phyloP scores from a whole-genome alignment of 2,797 vertebrate species.

The Kryptopterus vitreolus region DNA sequence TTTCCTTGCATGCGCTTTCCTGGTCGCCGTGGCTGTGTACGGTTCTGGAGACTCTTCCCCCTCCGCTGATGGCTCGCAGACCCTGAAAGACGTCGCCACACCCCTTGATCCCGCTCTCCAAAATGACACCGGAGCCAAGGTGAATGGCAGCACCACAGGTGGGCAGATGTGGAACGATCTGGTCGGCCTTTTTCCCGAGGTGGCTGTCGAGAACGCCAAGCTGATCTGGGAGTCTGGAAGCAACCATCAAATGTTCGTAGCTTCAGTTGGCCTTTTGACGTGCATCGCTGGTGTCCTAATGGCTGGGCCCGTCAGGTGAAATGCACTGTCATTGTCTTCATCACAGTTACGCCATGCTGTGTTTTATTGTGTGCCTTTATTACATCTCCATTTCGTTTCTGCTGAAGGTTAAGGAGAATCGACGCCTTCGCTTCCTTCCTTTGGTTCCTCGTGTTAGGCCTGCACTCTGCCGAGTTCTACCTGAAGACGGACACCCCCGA shows the following conservation, averaged over 20 bases:
- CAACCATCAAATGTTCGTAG: constrained; percentile 80
- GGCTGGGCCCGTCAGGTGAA: constrained; percentile 85
- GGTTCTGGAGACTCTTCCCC: constrained; percentile 64
- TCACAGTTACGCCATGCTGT: neutral
- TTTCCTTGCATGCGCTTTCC: constrained; percentile 84
- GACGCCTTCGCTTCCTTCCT: constrained; percentile 86
- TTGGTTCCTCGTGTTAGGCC: constrained; percentile 84
- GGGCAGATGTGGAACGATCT: constrained; percentile 73
- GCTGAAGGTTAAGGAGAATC: constrained; percentile 85
- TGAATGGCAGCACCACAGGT: neutral
- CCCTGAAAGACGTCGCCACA: constrained; percentile 54
- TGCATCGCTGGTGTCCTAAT: constrained; percentile 86
- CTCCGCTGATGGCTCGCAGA: constrained; percentile 36
- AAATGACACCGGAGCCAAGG: constrained; percentile 57
- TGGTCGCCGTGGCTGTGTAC: constrained; percentile 72
- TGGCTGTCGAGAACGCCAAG: constrained; percentile 66
- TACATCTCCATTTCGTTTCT: constrained; percentile 5
- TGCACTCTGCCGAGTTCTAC: constrained; percentile 80
- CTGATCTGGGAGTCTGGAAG: constrained; percentile 80
- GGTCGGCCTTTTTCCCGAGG: constrained; percentile 75
- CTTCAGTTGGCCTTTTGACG: constrained; percentile 80
- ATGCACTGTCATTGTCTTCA: neutral
- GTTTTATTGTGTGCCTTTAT: neutral
- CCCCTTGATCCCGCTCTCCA: constrained; percentile 57
- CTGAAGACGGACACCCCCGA: constrained; percentile 65